Conservation (phyloP, 2,797 vertebrate species). For the Acanthornis magna region DNA sequence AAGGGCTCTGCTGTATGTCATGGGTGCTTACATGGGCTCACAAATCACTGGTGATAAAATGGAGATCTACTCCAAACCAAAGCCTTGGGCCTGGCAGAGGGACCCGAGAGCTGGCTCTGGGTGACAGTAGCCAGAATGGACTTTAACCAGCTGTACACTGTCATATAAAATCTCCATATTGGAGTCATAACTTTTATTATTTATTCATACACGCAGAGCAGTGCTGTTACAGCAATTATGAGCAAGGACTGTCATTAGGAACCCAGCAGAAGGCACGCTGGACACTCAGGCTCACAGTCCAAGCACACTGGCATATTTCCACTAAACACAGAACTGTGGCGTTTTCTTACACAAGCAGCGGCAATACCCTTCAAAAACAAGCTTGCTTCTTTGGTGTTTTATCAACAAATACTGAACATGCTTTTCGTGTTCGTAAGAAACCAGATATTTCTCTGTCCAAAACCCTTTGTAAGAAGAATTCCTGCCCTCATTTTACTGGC, state of each 20-base stretch:
- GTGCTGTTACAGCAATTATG: not conserved
- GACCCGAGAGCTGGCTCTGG: not conserved
- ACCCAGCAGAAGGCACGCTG: not conserved
- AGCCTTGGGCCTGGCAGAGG: not conserved
- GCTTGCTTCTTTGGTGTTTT: not conserved
- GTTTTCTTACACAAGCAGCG: not conserved
- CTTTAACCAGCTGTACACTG: not conserved
- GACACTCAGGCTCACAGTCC: not conserved
- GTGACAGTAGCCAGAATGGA: not conserved
- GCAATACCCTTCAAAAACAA: not conserved
- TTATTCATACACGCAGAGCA: not conserved
- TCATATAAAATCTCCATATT: not conserved
- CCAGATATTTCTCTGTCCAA: not conserved
- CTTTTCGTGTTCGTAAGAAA: not conserved
- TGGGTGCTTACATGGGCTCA: not conserved
- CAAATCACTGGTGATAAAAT: constrained; percentile 21
- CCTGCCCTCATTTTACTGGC: not conserved
- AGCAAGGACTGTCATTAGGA: not conserved
- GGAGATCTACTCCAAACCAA: not conserved
- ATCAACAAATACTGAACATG: not conserved
- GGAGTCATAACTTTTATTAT: not conserved
- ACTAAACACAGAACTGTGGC: not conserved
- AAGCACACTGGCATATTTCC: not conserved
- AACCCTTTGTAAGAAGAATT: not conserved
- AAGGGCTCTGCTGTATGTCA: constrained; percentile 9